Percentiles rank a stretch among this genome's conserved stretches.
Evolutionary conservation across 1,140 invertebrate genomes (phyloP).

Genomic region (Ectropis grisescens): DNA sequence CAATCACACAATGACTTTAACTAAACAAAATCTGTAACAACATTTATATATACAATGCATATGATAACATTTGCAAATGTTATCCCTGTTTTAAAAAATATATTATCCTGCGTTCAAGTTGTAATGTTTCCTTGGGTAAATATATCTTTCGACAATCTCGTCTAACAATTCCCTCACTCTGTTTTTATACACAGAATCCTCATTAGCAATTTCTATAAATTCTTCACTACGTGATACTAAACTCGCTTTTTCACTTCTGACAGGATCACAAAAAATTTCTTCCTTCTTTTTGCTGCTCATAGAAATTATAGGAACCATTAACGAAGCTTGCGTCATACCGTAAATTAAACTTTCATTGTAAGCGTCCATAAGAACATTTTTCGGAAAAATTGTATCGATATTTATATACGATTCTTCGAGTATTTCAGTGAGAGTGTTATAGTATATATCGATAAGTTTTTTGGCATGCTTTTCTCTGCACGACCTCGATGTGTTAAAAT

Average conservation of each 20-base stretch:
- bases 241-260: constrained; percentile 33
- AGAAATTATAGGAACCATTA: too few relatives aligned
- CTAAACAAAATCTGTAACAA: too few relatives aligned
- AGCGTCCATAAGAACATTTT: too few relatives aligned
- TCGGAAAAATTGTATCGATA: too few relatives aligned
- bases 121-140: too few relatives aligned
- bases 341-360: constrained; percentile 43
- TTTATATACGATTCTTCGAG: constrained; percentile 44
- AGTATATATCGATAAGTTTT: constrained; percentile 57
- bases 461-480: constrained; percentile 51
- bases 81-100: too few relatives aligned
- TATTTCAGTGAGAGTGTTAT: constrained; percentile 64
- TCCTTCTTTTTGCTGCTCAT: constrained; percentile 43
- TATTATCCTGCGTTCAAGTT: too few relatives aligned
- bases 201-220: too few relatives aligned
- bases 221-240: constrained; percentile 53
- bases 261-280: constrained; percentile 35
- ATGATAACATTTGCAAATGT: too few relatives aligned
- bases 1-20: too few relatives aligned
- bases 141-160: constrained; percentile 45
- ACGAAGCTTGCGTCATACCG: constrained; percentile 42
- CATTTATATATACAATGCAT: too few relatives aligned
- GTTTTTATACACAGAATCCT: constrained; percentile 28
- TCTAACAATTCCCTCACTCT: constrained; percentile 45
- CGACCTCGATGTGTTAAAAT: constrained; percentile 36